Conservation (phyloP, 2,113 vertebrate species). For the Kryptolebias marmoratus region DNA sequence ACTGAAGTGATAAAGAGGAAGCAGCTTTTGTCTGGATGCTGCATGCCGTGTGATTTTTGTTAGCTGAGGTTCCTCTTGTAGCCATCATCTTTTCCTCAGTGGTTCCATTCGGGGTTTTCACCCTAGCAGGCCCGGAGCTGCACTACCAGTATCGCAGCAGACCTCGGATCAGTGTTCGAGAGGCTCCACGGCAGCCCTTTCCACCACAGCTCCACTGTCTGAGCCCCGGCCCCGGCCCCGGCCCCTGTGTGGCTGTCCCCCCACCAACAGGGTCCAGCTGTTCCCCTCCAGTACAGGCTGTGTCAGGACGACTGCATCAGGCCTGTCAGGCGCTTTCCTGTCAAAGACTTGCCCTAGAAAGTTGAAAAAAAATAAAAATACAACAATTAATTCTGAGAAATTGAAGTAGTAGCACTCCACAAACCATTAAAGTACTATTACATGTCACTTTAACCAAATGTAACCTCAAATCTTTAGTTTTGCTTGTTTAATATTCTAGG, state of each 20-base stretch:
- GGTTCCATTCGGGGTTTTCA: conserved; percentile 15
- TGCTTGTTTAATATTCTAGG: too few relatives aligned
- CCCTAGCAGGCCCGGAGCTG: conserved; percentile 27
- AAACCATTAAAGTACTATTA: not conserved
- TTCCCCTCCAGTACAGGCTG: conserved; percentile 50
- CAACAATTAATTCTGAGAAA: conserved; percentile 3
- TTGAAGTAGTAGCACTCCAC: not conserved
- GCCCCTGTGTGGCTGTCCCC: conserved; percentile 17
- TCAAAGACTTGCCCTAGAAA: conserved; percentile 92
- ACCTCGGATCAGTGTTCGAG: conserved; percentile 40
- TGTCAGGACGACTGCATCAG: conserved; percentile 98
- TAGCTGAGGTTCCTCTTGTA: conserved; percentile 42
- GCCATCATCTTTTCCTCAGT: conserved; percentile 34
- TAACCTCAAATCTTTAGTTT: not conserved
- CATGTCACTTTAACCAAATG: not conserved
- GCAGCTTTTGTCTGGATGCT: conserved; percentile 57
- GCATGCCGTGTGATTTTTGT: conserved; percentile 53
- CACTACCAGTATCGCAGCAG: conserved; percentile 35
- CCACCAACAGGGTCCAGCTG: conserved; percentile 27
- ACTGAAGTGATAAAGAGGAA: conserved; percentile 19
- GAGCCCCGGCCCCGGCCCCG: conserved; percentile 5
- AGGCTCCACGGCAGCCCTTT: conserved; percentile 37
- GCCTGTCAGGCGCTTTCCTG: conserved; percentile 94
- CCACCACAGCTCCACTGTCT: conserved; percentile 37
- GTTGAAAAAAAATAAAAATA: conserved; percentile 26